Base-by-base conservation (phyloP, 1,140 invertebrate genomes). In the Diabrotica undecimpunctata region DNA sequence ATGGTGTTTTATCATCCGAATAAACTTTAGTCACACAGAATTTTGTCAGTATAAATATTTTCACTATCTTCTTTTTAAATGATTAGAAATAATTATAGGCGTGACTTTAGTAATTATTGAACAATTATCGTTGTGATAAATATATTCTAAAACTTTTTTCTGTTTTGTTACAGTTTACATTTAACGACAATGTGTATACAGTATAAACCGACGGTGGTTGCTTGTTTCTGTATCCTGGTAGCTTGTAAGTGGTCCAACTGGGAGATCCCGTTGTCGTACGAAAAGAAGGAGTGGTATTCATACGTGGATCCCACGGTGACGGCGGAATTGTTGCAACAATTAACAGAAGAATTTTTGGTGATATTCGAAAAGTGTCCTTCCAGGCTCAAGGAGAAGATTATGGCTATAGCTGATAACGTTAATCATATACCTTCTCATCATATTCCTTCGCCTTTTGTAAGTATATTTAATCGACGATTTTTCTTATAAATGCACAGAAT, bases 221-320 rank as follows among this genome's bases (percentile, higher is more conserved):
- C 96, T 14, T 98, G 95, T 81, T 96, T 98, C 77, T 98, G 96
- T 79, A 97, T 99, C 77, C 93, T 98, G 80, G 82, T 98, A 11
- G 95, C 95, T 3, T 96, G 94, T 76, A 97, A 96, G 82, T 98
- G 96, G 95, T 95, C 94, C 7, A 94, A 91, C 76, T 96, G 93
- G 91, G 90, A 94, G 89, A 94, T 96, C 73, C 94, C 94, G 6
- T 85, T 90, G 66, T 96, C 93, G 52, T 93, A 88, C 70, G 94
- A 97, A 82, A 94, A 94, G 39, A 92, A 90, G 74, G 89, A 94
- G 60, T 98, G 96, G 96, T 97, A 91, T 77, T 94, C 88, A 77
- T 97, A 98, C 79, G 92, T 97, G 12, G 95, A 98, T 79, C 86
- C 87, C 69, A 87, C 82, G 12, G 94, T 97, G 0, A 96, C 93